Evolutionary conservation across 2,888 invertebrate genomes (phyloP), one percentile per base, ranked within the genome.

Genomic region (Exephanes ischioxanthus): DNA sequence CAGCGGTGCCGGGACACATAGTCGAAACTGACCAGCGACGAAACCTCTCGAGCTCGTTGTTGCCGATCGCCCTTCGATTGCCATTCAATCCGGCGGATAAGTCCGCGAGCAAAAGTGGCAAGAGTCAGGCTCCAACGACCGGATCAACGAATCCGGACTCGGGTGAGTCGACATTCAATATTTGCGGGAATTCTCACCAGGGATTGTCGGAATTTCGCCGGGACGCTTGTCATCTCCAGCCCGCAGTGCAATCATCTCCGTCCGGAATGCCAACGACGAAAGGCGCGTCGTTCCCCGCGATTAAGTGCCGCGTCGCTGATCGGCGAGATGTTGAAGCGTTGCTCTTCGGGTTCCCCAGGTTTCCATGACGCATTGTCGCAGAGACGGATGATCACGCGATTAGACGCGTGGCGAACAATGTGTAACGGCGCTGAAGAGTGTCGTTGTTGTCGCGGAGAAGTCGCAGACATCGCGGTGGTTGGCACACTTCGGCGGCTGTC

Each of bases 261-360:
- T 67, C 5, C 22, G 53, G 53, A 77, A 77, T 67, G 53, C 33
- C 16, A 9, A 22, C 41, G 55, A 67, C 26, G 37, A 73, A 26
- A 22, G 41, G 16, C 61, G 19, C 58, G 58, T 11, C 6, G 22
- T 58, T 26, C 58, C 3, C 22, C 3, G 22, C 22, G 16, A 58
- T 6, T 7, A 53, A 58, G 58, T 58, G 22, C 3, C 11, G 22
- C 55, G 19, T 7, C 41, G 22, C 22, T 58, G 58, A 58, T 26
- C 26, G 11, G 58, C 26, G 22, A 0, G 22, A 58, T 11, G 58
- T 14, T 1, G 58, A 58, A 26, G 26, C 26, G 58, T 22, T 58
- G 19, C 26, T 22, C 58, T 11, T 22, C 58, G 22, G 26, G 58
- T 22, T 58, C 26, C 2, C 11, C 26, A 3, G 14, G 22, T 58